Percentiles rank a stretch among this genome's conserved stretches.
Conservation (phyloP, 2,888 invertebrate species). For the Cosmia pyralina region DNA sequence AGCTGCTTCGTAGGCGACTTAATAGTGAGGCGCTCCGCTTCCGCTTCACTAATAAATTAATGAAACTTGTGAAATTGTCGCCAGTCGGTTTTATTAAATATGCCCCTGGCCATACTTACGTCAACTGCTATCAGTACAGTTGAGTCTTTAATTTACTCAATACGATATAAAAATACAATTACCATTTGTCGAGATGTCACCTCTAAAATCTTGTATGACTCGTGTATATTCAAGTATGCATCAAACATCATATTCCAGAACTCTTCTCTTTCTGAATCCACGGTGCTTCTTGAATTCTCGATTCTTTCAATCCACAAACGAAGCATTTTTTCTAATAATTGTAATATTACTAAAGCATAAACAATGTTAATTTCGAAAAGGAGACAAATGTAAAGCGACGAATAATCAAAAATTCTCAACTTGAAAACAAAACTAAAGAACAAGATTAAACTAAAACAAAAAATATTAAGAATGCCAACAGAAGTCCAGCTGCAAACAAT, state of each 20-base stretch:
- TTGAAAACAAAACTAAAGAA: background rate
- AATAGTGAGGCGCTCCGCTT: too few relatives aligned
- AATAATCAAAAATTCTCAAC: background rate
- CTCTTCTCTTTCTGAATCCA: background rate
- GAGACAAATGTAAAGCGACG: background rate
- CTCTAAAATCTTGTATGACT: conserved; percentile 16
- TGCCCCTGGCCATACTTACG: background rate
- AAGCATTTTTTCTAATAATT: conserved; percentile 4
- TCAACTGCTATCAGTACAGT: background rate
- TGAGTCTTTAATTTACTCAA: background rate
- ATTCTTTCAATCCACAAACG: conserved; percentile 2
- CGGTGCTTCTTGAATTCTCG: background rate
- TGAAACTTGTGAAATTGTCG: background rate
- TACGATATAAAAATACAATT: background rate
- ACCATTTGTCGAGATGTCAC: conserved; percentile 18
- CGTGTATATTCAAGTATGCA: conserved; percentile 4
- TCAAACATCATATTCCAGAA: conserved; percentile 14
- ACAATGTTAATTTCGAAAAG: conserved; percentile 5
- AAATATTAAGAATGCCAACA: background rate
- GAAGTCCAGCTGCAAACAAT: background rate
- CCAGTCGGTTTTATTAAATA: background rate
- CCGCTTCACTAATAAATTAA: background rate
- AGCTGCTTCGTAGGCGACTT: too few relatives aligned
- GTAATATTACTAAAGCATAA: conserved; percentile 5
- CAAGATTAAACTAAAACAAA: background rate